Evolutionary conservation across 2,113 vertebrate genomes (phyloP), one percentile per base, ranked within the genome.

Genomic region (Dasyprocta punctata): DNA sequence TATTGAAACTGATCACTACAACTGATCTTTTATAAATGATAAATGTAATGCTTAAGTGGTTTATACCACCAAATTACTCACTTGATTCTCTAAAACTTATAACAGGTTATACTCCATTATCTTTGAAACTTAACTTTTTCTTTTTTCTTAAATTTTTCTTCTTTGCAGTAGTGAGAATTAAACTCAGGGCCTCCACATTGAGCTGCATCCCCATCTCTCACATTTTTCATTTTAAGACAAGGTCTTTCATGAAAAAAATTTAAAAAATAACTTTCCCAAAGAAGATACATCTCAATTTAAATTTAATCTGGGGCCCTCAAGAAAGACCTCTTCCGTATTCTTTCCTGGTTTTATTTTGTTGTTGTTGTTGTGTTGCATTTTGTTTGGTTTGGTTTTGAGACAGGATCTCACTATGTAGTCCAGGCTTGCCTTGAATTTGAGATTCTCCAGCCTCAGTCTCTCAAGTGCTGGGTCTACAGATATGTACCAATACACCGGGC

Each of bases 211-310:
- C 22, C 71, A 24, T 73, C 38, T 73, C 38, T 69, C 33, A 36
- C 36, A 67, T n/a, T 67, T 71, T 71, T 71, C n/a, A 69, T 69
- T 71, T 71, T 73, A 73, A 73, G 71, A 73, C 38, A 73, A 44
- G 71, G 22, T 38, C 77, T 61, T 26, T 22, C 58, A 93, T 36
- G 38, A 90, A 96, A 94, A 90, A 0, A 36, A 54, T 54, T 81
- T 4, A 38, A 81, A 73, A 82, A 83, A 38, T 80, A 90, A 86
- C 24, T 71, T 52, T 33, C 63, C n/a, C 30, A 90, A 89, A 93
- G 19, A 19, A 92, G 38, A 89, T 49, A 95, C 6, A 82, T 44
- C 22, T 93, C 73, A 75, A 82, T 87, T 85, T 82, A 93, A 87
- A 86, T 88, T 67, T 77, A 86, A 94, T 41, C 85, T 88, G 10